phyloP scores from a whole-genome alignment of 30 jellyfish, hydroid and myxozoan species.

The Hydractinia echinata region DNA sequence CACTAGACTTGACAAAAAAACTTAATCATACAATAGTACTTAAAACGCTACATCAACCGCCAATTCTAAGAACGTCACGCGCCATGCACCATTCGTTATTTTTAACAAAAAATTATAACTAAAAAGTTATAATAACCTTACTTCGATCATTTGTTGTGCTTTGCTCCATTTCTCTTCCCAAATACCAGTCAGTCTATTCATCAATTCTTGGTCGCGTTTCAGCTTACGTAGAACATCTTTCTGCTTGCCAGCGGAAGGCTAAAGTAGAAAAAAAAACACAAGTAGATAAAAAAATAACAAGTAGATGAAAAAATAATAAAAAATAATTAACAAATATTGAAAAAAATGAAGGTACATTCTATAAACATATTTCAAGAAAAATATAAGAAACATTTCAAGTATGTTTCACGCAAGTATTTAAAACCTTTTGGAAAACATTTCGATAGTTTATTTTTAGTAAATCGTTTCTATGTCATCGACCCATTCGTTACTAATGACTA shows the following conservation, averaged over 20 bases:
- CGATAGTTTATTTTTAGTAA: no score
- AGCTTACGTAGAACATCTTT: conserved; percentile 42
- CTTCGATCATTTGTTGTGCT: conserved; percentile 94
- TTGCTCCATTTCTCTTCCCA: conserved; percentile 99
- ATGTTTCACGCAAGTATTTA: no score
- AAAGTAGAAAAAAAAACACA: neutral
- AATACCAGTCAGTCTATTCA: conserved; percentile 93
- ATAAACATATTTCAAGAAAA: no score
- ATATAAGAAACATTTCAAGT: no score
- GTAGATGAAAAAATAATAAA: no score
- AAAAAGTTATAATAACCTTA: neutral
- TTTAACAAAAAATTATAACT: no score
- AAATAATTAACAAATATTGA: no score
- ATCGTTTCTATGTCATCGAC: no score
- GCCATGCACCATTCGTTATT: no score
- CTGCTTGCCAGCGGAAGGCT: conserved; percentile 27
- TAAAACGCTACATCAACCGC: neutral
- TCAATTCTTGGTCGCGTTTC: conserved; percentile 83
- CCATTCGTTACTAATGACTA: no score
- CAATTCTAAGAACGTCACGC: neutral
- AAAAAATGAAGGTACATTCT: no score
- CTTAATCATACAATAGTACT: neutral
- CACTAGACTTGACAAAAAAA: neutral
- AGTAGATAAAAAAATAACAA: neutral
- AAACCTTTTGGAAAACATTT: no score